These are phyloP conservation scores for Drosophila elegans DNA, from an alignment of 1,140 invertebrate species.

Conservation along the genomic window DNA sequence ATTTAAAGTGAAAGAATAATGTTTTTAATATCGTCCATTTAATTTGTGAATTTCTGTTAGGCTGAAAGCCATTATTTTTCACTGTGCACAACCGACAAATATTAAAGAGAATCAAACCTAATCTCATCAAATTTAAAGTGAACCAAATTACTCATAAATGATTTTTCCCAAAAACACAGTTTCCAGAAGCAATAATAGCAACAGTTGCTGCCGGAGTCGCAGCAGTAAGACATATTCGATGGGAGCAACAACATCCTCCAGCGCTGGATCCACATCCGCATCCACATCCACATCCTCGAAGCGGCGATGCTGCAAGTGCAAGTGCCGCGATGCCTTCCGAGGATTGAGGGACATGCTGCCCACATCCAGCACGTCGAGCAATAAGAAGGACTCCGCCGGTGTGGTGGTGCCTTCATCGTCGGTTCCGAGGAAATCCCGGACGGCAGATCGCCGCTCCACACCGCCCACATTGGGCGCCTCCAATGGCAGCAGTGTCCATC, in stretches of 20 bases:
- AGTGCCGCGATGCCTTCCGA: conserved; percentile 63
- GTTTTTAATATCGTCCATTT: no score
- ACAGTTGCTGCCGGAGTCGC: conserved; percentile 75
- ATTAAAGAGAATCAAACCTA: conserved; percentile 14
- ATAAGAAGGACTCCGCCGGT: conserved; percentile 38
- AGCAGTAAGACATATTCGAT: conserved; percentile 57
- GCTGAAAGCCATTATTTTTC: neutral
- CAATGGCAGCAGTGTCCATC: conserved; percentile 15
- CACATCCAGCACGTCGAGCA: conserved; percentile 34
- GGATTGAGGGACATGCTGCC: conserved; percentile 59
- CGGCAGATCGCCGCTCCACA: conserved; percentile 60
- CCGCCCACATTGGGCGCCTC: conserved; percentile 38
- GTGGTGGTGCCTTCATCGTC: conserved; percentile 3
- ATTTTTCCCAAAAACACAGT: conserved; percentile 22
- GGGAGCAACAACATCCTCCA: conserved; percentile 31
- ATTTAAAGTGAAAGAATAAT: no score
- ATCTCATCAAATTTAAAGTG: conserved; percentile 23
- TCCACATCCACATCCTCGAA: conserved; percentile 31
- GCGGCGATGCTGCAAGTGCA: conserved; percentile 75
- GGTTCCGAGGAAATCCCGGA: conserved; percentile 39
- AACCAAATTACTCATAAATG: conserved; percentile 39
- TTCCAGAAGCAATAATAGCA: conserved; percentile 41
- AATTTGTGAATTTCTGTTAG: no score
- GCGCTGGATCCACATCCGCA: neutral
- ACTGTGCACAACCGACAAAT: conserved; percentile 10